Percentiles rank a stretch among this genome's conserved stretches.
These are phyloP conservation scores for Hyles euphorbiae DNA, from an alignment of 1,140 invertebrate genomes.

Conservation along the genomic window DNA sequence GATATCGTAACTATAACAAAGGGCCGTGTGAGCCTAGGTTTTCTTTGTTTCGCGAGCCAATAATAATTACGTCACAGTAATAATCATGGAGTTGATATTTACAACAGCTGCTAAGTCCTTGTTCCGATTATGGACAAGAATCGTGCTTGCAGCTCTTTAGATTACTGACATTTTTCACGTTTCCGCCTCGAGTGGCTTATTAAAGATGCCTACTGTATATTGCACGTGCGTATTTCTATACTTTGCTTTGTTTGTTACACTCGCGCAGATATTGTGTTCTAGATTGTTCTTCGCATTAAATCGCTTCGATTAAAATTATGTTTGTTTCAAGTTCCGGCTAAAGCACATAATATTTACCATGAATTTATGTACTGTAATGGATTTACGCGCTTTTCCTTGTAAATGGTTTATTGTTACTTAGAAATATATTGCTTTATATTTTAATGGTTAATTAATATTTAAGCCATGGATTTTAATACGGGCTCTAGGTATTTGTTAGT, in stretches of 20 bases:
- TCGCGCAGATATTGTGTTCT: not conserved
- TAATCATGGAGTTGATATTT: constrained; percentile 64
- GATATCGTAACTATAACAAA: too few relatives aligned
- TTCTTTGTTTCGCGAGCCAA: constrained; percentile 61
- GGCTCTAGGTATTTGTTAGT: too few relatives aligned
- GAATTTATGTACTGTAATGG: not conserved
- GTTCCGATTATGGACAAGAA: constrained; percentile 70
- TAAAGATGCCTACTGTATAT: constrained; percentile 52
- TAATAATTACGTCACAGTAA: constrained; percentile 67
- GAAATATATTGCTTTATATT: too few relatives aligned
- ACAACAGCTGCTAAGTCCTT: constrained; percentile 70
- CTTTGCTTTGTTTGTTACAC: not conserved
- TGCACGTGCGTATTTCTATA: constrained; percentile 1
- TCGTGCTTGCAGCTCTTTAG: constrained; percentile 60
- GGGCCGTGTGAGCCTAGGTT: constrained; percentile 36
- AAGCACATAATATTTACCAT: not conserved
- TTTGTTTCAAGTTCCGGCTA: not conserved
- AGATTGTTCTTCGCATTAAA: not conserved
- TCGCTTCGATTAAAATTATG: not conserved
- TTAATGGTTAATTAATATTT: too few relatives aligned
- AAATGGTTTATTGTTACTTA: too few relatives aligned
- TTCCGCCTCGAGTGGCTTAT: constrained; percentile 69
- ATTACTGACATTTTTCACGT: constrained; percentile 72
- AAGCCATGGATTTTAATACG: too few relatives aligned
- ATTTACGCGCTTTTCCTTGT: too few relatives aligned